Evolutionary conservation across 1,140 invertebrate genomes (phyloP).

Genomic region (Heliconius himera): DNA sequence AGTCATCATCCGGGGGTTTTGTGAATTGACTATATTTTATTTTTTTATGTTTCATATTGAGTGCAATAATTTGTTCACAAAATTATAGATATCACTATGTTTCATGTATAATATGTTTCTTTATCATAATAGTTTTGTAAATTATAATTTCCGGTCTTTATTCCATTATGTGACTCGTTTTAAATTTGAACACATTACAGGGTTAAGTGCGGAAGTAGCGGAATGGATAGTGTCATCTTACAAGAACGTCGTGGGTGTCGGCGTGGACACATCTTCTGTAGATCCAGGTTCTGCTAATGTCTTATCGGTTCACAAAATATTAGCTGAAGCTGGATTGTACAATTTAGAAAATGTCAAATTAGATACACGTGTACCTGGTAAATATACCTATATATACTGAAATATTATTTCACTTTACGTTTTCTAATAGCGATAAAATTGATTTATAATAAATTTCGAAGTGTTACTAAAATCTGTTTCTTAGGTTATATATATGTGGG

Average conservation of each 20-base stretch:
- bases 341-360: conserved; percentile 85
- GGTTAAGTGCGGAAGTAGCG: conserved; percentile 82
- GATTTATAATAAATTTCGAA: too few species aligned
- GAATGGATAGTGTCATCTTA: conserved; percentile 82
- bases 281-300: conserved; percentile 80
- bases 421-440: too few species aligned
- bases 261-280: conserved; percentile 85
- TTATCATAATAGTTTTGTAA: not conserved
- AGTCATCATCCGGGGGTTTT: not conserved
- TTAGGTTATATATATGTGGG: too few species aligned
- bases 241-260: conserved; percentile 84
- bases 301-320: conserved; percentile 65
- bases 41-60: too few species aligned
- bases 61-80: too few species aligned
- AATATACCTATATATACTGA: not conserved
- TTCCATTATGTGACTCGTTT: conserved; percentile 27
- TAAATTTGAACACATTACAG: conserved; percentile 53
- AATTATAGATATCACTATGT: too few species aligned
- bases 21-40: not conserved
- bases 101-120: too few species aligned
- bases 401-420: too few species aligned
- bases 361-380: conserved; percentile 74
- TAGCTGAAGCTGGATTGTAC: conserved; percentile 79
- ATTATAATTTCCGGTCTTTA: not conserved
- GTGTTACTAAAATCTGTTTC: too few species aligned